Evolutionary conservation across 1,140 invertebrate genomes (phyloP).

Genomic region (Littorina saxatilis): DNA sequence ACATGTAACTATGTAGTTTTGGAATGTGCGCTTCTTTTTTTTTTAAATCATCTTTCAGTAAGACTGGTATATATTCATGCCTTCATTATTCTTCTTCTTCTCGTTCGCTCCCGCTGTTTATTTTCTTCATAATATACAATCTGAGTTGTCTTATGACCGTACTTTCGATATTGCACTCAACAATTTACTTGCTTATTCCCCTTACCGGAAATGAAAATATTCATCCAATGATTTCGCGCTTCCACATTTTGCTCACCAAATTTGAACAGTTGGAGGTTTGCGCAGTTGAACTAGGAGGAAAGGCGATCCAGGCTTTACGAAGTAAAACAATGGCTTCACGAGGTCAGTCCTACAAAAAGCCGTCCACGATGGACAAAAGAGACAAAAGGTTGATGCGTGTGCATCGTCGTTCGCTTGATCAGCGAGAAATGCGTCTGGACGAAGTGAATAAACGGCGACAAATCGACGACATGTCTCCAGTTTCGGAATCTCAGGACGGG

Average conservation of each 20-base stretch:
- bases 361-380: slow-evolving; percentile 33
- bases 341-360: slow-evolving; percentile 44
- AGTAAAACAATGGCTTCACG: slow-evolving; percentile 5
- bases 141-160: not conserved
- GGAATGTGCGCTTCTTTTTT: too few species aligned
- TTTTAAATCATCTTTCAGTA: too few species aligned
- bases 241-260: not conserved
- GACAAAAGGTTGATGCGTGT: slow-evolving; percentile 40
- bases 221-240: slow-evolving; percentile 11
- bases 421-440: slow-evolving; percentile 50
- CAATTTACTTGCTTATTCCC: not conserved
- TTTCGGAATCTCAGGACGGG: slow-evolving; percentile 42
- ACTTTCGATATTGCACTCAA: not conserved
- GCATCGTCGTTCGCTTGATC: slow-evolving; percentile 52
- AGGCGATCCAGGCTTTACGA: not conserved
- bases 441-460: slow-evolving; percentile 48
- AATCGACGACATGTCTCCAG: slow-evolving; percentile 45
- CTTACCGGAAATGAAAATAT: not conserved
- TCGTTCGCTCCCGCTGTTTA: not conserved
- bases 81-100: not conserved
- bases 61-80: not conserved
- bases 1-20: too few species aligned
- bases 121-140: not conserved
- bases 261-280: slow-evolving; percentile 23
- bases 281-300: not conserved